These are phyloP conservation scores for Himalopsyche japonica DNA, from an alignment of 2,888 invertebrate genomes.

Conservation along the genomic window DNA sequence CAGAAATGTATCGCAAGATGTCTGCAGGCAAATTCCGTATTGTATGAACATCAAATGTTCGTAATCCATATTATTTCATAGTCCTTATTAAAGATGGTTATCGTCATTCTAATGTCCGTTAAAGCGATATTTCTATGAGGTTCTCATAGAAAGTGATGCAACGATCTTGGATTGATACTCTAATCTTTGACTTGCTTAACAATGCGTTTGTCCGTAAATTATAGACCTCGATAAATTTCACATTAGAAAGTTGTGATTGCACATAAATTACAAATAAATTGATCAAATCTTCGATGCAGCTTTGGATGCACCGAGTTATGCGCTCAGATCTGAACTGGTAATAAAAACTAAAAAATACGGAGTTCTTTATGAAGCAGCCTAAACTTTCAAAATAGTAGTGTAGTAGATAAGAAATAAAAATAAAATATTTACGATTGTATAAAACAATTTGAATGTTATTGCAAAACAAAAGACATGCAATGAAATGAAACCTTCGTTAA, in stretches of 20 bases:
- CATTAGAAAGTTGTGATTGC: neutral
- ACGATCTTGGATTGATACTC: neutral
- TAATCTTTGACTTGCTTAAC: neutral
- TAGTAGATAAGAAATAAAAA: too few relatives aligned
- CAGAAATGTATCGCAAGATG: too few relatives aligned
- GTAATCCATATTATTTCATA: neutral
- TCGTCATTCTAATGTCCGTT: neutral
- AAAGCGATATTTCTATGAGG: neutral
- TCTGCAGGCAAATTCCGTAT: too few relatives aligned
- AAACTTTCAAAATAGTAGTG: too few relatives aligned
- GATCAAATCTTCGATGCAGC: neutral
- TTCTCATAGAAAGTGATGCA: neutral
- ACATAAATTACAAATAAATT: neutral
- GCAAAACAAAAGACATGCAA: too few relatives aligned
- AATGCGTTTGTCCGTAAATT: neutral
- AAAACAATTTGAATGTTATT: too few relatives aligned
- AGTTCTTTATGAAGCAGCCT: too few relatives aligned
- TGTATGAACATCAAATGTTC: neutral
- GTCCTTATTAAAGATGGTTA: neutral
- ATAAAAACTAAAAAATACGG: neutral
- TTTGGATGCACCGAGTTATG: neutral
- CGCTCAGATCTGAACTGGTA: neutral
- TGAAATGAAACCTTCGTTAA: too few relatives aligned
- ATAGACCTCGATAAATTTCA: neutral
- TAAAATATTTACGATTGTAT: too few relatives aligned